phyloP scores from a whole-genome alignment of 1,140 invertebrate genomes.

The Xylocopa sonorina region DNA sequence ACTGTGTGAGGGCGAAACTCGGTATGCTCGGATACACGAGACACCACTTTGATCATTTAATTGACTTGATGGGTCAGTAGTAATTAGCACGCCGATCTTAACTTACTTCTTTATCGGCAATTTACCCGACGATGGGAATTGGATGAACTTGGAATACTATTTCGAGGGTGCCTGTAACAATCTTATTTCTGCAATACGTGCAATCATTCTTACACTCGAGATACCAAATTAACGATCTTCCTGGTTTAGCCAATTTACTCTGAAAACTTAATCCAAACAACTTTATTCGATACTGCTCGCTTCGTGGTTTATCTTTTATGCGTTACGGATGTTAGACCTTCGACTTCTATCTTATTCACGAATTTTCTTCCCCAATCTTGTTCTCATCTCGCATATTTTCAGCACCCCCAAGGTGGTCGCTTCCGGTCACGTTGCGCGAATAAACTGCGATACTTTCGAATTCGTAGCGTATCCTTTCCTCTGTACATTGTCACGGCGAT shows the following conservation, averaged over 20 bases:
- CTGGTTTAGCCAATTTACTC: not conserved
- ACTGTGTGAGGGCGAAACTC: slow-evolving; percentile 11
- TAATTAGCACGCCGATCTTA: slow-evolving; percentile 20
- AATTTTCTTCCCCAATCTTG: slow-evolving; percentile 1
- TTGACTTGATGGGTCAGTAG: not conserved
- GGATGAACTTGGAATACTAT: slow-evolving; percentile 10
- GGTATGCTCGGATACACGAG: not conserved
- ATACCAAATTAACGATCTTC: not conserved
- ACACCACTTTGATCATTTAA: slow-evolving; percentile 28
- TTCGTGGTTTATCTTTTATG: no score
- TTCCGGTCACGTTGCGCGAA: slow-evolving; percentile 39
- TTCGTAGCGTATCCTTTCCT: slow-evolving; percentile 15
- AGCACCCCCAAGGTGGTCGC: not conserved
- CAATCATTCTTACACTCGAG: no score
- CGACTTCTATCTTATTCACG: not conserved
- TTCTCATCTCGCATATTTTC: not conserved
- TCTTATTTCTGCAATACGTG: not conserved
- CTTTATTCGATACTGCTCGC: no score
- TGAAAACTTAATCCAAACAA: no score
- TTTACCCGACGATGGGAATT: not conserved
- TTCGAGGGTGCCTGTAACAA: not conserved
- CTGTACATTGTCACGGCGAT: slow-evolving; percentile 16
- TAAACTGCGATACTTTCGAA: slow-evolving; percentile 39
- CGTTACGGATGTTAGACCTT: no score
- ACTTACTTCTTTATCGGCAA: not conserved